Conservation (phyloP, 2,113 vertebrate genomes). For the Anhinga anhinga region DNA sequence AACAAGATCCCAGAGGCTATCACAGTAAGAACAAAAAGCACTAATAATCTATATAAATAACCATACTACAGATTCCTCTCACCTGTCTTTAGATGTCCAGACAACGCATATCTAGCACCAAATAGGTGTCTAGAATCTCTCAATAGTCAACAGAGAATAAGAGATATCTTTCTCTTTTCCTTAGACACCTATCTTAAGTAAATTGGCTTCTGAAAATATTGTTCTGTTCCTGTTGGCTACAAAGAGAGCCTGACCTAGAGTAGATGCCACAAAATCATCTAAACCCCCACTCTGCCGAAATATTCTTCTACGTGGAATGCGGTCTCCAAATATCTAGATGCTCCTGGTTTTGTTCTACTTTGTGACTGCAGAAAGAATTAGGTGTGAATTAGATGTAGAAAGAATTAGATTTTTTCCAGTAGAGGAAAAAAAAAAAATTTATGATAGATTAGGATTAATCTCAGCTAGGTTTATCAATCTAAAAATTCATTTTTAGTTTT, state of each 20-base stretch:
- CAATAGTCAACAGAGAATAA: neutral
- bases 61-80: neutral
- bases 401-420: neutral
- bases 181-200: neutral
- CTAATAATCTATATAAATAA: neutral
- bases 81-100: neutral
- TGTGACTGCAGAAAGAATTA: neutral
- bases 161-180: neutral
- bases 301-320: neutral
- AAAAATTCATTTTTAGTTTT: neutral
- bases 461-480: neutral
- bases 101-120: neutral
- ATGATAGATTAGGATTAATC: neutral
- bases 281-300: neutral
- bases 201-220: neutral
- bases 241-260: neutral
- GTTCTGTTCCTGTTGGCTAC: neutral
- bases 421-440: neutral
- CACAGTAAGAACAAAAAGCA: neutral
- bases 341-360: neutral
- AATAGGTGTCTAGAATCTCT: neutral
- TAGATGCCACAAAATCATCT: neutral
- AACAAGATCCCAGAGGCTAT: neutral
- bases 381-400: neutral
- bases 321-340: neutral